Percentiles rank a stretch among this genome's conserved stretches.
Evolutionary conservation across 1,140 invertebrate species (phyloP).

Genomic region (Temnothorax longispinosus): DNA sequence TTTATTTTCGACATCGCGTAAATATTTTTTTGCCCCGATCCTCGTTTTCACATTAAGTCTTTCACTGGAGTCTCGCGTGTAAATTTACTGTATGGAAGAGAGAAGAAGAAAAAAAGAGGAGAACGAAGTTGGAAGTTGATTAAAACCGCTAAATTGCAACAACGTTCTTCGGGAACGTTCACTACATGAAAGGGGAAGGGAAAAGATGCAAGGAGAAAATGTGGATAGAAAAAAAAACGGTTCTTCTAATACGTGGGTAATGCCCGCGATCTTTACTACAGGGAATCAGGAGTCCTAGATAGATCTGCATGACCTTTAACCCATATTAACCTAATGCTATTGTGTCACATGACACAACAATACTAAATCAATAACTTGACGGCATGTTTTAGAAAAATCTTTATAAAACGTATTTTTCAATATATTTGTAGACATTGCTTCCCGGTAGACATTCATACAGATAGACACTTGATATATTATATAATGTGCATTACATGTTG

Average conservation of each 20-base stretch:
- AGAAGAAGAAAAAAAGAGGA: background rate
- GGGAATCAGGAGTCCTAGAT: background rate
- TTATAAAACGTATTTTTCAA: background rate
- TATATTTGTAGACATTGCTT: background rate
- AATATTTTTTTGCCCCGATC: conserved; percentile 19
- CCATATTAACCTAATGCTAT: conserved; percentile 11
- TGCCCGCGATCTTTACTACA: background rate
- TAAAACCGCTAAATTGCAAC: background rate
- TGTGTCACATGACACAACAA: background rate
- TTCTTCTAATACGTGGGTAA: conserved; percentile 12
- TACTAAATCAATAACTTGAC: background rate
- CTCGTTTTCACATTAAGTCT: background rate
- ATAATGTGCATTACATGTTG: background rate
- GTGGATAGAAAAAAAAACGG: too few relatives aligned
- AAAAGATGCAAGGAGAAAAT: background rate
- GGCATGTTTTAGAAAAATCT: background rate
- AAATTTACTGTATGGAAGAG: background rate
- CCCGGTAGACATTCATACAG: background rate
- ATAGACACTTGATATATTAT: background rate
- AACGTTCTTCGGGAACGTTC: background rate
- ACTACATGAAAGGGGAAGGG: background rate
- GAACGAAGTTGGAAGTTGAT: background rate
- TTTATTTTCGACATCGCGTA: conserved; percentile 43
- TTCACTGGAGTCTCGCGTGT: background rate
- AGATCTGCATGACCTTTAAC: conserved; percentile 32